Evolutionary conservation across 2,888 invertebrate species (phyloP).

Genomic region (Polylopha cassiicola): DNA sequence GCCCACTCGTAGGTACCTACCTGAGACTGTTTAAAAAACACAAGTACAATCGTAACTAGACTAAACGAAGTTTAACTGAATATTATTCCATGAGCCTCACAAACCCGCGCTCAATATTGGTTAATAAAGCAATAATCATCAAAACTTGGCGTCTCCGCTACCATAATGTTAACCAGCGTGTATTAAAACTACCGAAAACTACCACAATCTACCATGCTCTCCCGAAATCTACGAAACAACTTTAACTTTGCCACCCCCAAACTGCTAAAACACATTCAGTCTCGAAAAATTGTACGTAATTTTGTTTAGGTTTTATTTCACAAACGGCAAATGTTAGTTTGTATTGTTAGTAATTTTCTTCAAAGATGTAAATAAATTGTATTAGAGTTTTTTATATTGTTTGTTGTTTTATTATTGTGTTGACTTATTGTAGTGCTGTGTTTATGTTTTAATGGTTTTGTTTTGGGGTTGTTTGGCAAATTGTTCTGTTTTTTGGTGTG

Average conservation of each 20-base stretch:
- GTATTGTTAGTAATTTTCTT: conserved; percentile 14
- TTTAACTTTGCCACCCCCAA: neutral
- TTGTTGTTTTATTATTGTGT: conserved; percentile 43
- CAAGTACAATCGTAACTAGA: too few relatives aligned
- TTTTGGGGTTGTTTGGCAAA: conserved; percentile 21
- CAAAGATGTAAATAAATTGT: conserved; percentile 36
- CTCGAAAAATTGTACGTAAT: neutral
- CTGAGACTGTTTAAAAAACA: too few relatives aligned
- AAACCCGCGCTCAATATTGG: conserved; percentile 68
- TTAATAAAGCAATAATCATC: conserved; percentile 76
- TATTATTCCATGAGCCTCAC: conserved; percentile 30
- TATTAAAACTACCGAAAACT: conserved; percentile 20
- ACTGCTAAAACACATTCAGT: neutral
- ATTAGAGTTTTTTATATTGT: conserved; percentile 41
- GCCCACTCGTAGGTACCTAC: too few relatives aligned
- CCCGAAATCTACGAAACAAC: conserved; percentile 6
- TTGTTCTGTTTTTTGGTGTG: conserved; percentile 20
- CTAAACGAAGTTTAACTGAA: conserved; percentile 8
- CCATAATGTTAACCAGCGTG: conserved; percentile 41
- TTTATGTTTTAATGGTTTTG: conserved; percentile 53
- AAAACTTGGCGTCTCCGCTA: conserved; percentile 63
- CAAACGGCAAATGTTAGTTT: neutral
- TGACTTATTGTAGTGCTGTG: conserved; percentile 69
- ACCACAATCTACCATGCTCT: conserved; percentile 11
- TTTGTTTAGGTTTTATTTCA: neutral